Conservation (phyloP, 2,113 vertebrate genomes). For the Leucoraja erinaceus region DNA sequence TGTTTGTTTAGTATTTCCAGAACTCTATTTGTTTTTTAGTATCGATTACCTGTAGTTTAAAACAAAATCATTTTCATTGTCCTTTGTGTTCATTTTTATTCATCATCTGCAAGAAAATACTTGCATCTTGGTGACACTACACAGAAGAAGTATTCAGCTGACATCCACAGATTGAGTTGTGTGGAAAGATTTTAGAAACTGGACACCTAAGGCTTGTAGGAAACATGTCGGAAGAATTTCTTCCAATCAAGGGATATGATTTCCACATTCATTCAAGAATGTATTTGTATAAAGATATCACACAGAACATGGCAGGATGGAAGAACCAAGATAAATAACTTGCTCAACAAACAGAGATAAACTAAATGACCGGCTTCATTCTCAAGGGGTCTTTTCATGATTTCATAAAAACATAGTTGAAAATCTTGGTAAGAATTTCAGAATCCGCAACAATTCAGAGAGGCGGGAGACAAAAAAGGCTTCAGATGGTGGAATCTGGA, state of each 20-base stretch:
- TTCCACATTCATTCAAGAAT: neutral
- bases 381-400: neutral
- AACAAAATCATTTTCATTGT: no score
- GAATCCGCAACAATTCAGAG: neutral
- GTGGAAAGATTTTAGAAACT: no score
- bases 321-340: neutral
- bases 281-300: neutral
- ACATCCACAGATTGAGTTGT: no score
- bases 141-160: no score
- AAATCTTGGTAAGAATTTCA: neutral
- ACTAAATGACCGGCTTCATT: neutral
- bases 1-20: no score
- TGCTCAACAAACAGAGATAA: neutral
- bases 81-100: no score
- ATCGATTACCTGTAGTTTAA: no score
- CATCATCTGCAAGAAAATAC: no score
- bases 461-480: no score
- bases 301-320: neutral
- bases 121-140: no score
- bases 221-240: neutral
- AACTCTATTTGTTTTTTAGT: no score
- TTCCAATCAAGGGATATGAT: neutral
- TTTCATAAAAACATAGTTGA: neutral
- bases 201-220: neutral
- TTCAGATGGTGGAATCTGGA: no score